Evolutionary conservation across 2,113 vertebrate species (phyloP), one percentile per base, ranked within the genome.

Genomic region (Aix galericulata): DNA sequence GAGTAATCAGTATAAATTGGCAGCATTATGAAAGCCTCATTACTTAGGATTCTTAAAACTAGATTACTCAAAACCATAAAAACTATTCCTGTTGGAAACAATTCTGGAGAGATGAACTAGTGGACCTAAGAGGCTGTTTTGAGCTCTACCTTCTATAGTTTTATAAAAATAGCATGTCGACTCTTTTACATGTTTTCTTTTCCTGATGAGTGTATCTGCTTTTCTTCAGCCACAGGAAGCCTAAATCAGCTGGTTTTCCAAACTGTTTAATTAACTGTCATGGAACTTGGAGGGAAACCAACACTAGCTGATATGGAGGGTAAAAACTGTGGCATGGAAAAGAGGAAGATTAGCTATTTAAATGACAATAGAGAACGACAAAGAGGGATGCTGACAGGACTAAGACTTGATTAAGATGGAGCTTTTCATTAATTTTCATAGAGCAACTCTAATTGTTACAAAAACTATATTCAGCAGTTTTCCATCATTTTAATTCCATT

Each of bases 401-500:
- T 63, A 92, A 84, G 92, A 94, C 96, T 97, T 98, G 98, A 98
- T 90, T 95, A 97, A 93, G 96, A 98, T 96, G 94, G 71, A 98
- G 92, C 90, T 97, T 92, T 97, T 96, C 96, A 97, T 97, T 98
- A 97, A 94, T 96, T 94, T 96, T 88, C 29, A 34, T 82, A 88
- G 69, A 95, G 82, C 42, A 94, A 89, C 79, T 86, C 87, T 97
- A 97, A 97, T 79, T 95, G 82, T 93, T 94, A 92, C 92, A 96
- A 96, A 97, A 97, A 95, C 38, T 95, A 85, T 93, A 93, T 95
- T 97, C 96, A 97, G 97, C 96, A 86, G 88, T 93, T 96, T 97
- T 97, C 95, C 91, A 95, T 98, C 97, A 97, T 97, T 97, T 96
- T 97, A 98, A 98, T 98, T 97, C 97, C 83, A 97, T 97, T 97